These are phyloP conservation scores for Chironomus riparius DNA, from an alignment of 2,888 invertebrate species.

Conservation along the genomic window DNA sequence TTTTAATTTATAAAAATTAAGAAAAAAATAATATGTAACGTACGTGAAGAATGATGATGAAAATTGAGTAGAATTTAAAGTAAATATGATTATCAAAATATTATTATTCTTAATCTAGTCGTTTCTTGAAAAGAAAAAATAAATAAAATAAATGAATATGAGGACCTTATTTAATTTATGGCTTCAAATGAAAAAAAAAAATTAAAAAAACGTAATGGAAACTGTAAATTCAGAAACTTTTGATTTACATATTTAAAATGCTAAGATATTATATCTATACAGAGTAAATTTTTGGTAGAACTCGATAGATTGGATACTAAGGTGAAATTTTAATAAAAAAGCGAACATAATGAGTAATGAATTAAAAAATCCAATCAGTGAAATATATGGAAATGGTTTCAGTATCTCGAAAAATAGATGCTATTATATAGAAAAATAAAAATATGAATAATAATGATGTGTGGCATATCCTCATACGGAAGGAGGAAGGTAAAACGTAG, in stretches of 20 bases:
- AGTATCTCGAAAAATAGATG: no score
- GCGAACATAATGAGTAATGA: background rate
- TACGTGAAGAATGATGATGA: background rate
- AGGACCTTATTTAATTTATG: slow-evolving; percentile 19
- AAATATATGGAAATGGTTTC: no score
- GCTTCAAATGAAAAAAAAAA: slow-evolving; percentile 16
- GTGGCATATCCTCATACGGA: no score
- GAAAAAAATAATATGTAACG: slow-evolving; percentile 3
- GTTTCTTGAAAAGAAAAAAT: slow-evolving; percentile 1
- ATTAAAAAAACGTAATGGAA: background rate
- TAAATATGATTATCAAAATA: slow-evolving; percentile 21
- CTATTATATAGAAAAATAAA: no score
- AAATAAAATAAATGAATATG: background rate
- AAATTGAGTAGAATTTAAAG: background rate
- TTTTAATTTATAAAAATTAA: background rate
- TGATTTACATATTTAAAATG: background rate
- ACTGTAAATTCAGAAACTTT: background rate
- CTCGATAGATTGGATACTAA: background rate
- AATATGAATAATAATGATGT: no score
- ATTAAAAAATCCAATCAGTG: background rate
- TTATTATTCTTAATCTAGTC: slow-evolving; percentile 23
- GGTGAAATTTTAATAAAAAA: background rate
- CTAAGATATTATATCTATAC: background rate
- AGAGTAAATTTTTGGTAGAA: no score
- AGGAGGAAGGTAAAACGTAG: no score